A percentile compares a stretch with the other conserved stretches of the same genome.
These are phyloP conservation scores for Melanerpes aurifrons DNA, from an alignment of 2,113 vertebrate genomes.

Conservation along the genomic window DNA sequence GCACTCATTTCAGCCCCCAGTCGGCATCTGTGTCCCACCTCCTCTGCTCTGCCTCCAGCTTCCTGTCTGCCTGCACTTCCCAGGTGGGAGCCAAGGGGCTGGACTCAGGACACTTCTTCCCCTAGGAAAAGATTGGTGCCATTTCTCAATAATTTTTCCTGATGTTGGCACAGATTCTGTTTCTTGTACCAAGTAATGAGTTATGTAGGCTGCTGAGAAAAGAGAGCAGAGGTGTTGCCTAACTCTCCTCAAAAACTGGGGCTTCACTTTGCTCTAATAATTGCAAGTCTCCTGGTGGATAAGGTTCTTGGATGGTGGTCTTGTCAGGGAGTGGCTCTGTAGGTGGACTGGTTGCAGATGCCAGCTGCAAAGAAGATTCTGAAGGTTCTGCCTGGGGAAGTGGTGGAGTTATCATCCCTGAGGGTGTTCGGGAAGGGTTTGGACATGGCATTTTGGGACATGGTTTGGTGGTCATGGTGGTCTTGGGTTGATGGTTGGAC, in stretches of 20 bases:
- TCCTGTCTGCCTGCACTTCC: neutral
- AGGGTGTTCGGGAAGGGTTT: too few species aligned
- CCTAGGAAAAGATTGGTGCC: too few species aligned
- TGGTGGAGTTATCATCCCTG: too few species aligned
- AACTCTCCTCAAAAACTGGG: neutral
- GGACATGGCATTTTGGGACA: too few species aligned
- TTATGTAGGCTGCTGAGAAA: neutral
- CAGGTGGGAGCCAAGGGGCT: neutral
- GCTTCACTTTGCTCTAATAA: neutral
- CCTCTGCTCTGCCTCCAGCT: neutral
- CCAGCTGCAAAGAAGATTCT: too few species aligned
- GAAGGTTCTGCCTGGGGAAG: too few species aligned
- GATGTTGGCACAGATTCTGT: neutral
- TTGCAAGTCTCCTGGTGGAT: neutral
- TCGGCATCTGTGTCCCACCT: neutral
- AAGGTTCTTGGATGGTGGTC: accelerated
- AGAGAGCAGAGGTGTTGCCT: neutral
- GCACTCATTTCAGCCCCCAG: neutral
- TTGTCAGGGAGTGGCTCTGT: neutral
- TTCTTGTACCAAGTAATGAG: neutral
- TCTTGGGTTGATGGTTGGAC: too few species aligned
- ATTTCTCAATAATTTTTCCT: neutral
- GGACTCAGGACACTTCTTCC: neutral
- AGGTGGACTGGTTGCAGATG: too few species aligned
- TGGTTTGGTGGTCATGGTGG: too few species aligned